Conservation (phyloP, 1,140 invertebrate genomes). For the Neodiprion pinetum region DNA sequence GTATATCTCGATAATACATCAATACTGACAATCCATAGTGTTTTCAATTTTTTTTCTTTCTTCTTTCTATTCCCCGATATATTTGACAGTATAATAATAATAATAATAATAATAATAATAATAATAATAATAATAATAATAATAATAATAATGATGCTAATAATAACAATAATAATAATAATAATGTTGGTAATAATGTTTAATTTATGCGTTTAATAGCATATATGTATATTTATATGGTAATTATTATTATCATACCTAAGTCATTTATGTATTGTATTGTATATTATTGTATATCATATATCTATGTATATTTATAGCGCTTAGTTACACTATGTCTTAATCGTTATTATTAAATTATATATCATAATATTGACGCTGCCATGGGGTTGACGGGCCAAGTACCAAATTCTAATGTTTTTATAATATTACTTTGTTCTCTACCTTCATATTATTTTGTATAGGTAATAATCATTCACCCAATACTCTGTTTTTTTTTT, state of each 20-base stretch:
- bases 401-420: not conserved
- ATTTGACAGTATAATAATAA: not conserved
- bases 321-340: not conserved
- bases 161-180: too few species aligned
- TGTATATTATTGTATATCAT: too few species aligned
- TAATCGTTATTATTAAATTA: not conserved
- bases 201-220: too few species aligned
- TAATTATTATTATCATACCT: not conserved
- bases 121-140: too few species aligned
- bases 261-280: not conserved
- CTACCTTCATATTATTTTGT: not conserved
- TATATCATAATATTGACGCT: not conserved
- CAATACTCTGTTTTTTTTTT: not conserved
- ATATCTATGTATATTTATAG: not conserved
- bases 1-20: constrained; percentile 14
- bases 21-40: constrained; percentile 17
- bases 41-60: not conserved
- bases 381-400: not conserved
- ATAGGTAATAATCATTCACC: not conserved
- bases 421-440: not conserved
- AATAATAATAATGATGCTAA: not conserved
- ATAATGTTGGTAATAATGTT: too few species aligned
- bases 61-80: not conserved
- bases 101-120: not conserved
- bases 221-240: too few species aligned